phyloP scores from a whole-genome alignment of 1,140 invertebrate genomes.

The Hyles vespertilio region DNA sequence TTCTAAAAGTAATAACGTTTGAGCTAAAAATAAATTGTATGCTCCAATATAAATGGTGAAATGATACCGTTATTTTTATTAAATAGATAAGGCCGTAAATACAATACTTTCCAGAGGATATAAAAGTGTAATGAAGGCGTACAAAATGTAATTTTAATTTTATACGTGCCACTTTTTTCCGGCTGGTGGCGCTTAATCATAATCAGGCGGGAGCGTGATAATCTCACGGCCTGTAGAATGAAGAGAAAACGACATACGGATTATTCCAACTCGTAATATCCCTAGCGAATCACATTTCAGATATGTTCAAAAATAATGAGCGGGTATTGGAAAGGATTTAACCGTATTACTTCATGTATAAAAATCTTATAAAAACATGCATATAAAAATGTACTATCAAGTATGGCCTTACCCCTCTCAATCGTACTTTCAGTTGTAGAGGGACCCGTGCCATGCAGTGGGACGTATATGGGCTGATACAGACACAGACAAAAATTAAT shows the following conservation, averaged over 20 bases:
- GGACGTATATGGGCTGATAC: too few species aligned
- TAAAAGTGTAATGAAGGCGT: conserved; percentile 35
- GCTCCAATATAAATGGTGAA: too few species aligned
- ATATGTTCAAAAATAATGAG: too few species aligned
- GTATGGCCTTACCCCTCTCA: too few species aligned
- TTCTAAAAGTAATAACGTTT: too few species aligned
- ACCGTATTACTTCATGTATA: not conserved
- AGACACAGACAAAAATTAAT: too few species aligned
- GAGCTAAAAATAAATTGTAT: too few species aligned
- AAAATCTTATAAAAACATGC: too few species aligned
- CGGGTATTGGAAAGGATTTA: conserved; percentile 1
- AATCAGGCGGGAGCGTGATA: conserved; percentile 46
- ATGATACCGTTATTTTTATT: not conserved
- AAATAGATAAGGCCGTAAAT: not conserved
- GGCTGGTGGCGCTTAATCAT: conserved; percentile 52
- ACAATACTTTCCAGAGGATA: conserved; percentile 10
- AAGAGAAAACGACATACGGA: conserved; percentile 45
- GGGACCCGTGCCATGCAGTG: too few species aligned
- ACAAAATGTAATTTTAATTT: conserved; percentile 64
- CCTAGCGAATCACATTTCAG: conserved; percentile 32
- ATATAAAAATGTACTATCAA: too few species aligned
- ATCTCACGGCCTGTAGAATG: conserved; percentile 30
- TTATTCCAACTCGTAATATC: conserved; percentile 41
- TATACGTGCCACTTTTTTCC: conserved; percentile 42
- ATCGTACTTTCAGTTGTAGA: too few species aligned